Evolutionary conservation across 1,140 invertebrate genomes (phyloP).

Genomic region (Cherax quadricarinatus): DNA sequence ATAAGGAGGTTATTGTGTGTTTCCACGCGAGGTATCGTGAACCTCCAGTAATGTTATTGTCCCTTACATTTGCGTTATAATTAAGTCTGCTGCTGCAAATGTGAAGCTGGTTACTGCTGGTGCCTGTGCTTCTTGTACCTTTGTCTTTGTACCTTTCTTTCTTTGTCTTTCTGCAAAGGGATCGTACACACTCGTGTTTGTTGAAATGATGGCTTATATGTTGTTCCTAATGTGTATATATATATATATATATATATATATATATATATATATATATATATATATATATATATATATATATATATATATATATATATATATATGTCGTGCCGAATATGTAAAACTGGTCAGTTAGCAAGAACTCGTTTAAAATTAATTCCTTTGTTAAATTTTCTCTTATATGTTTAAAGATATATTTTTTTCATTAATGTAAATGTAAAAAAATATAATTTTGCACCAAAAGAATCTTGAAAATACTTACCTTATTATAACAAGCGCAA

Average conservation of each 20-base stretch:
- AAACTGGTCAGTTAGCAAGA: no score
- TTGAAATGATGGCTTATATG: not conserved
- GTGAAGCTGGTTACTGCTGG: not conserved
- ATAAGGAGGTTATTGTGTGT: not conserved
- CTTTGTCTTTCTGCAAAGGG: not conserved
- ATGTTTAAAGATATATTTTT: no score
- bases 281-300: slow-evolving; percentile 44
- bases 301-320: slow-evolving; percentile 18
- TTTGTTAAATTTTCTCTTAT: no score
- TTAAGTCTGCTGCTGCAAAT: not conserved
- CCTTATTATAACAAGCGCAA: no score
- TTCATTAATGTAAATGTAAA: no score
- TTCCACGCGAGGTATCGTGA: not conserved
- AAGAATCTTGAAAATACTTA: no score
- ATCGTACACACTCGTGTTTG: no score
- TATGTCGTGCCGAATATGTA: no score
- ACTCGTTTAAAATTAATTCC: no score
- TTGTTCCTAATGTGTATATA: not conserved
- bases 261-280: slow-evolving; percentile 38
- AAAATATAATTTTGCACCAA: no score
- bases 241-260: slow-evolving; percentile 9
- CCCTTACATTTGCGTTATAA: not conserved
- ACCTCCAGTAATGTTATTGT: not conserved
- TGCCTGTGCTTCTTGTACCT: not conserved
- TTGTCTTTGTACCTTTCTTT: not conserved